Conservation (phyloP, 1,140 invertebrate species). For the Gryon sp. region DNA sequence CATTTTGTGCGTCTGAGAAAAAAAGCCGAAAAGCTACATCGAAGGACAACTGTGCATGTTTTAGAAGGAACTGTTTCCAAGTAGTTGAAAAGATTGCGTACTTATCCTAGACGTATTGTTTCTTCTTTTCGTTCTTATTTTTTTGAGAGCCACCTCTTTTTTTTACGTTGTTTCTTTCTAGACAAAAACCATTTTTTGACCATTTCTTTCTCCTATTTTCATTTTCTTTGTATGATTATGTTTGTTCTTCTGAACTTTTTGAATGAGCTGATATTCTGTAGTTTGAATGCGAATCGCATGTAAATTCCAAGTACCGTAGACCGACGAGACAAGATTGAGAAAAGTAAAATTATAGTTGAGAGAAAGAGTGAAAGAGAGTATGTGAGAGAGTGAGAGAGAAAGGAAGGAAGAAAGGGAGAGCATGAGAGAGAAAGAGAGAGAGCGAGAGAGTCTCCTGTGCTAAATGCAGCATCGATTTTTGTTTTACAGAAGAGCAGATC, state of each 20-base stretch:
- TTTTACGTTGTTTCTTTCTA: not conserved
- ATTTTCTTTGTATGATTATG: not conserved
- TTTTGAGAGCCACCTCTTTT: not conserved
- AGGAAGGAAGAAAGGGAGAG: not conserved
- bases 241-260: constrained; percentile 17
- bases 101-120: constrained; percentile 6
- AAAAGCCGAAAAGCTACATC: too few species aligned
- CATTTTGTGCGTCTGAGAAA: too few species aligned
- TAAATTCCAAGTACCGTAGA: constrained; percentile 27
- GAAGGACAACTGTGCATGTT: constrained; percentile 27
- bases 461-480: constrained; percentile 62
- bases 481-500: constrained; percentile 61
- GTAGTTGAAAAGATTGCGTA: constrained; percentile 14
- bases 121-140: not conserved
- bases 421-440: not conserved
- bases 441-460: constrained; percentile 28
- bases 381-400: too few species aligned
- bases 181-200: too few species aligned
- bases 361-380: too few species aligned
- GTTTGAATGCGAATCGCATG: constrained; percentile 50
- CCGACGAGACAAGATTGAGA: not conserved
- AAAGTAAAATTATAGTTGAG: constrained; percentile 5
- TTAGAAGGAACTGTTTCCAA: constrained; percentile 8
- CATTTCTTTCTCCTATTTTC: too few species aligned
- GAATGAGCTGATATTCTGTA: constrained; percentile 32